Base-by-base conservation (phyloP, 2,797 vertebrate species). In the Spinus olivaceus region DNA sequence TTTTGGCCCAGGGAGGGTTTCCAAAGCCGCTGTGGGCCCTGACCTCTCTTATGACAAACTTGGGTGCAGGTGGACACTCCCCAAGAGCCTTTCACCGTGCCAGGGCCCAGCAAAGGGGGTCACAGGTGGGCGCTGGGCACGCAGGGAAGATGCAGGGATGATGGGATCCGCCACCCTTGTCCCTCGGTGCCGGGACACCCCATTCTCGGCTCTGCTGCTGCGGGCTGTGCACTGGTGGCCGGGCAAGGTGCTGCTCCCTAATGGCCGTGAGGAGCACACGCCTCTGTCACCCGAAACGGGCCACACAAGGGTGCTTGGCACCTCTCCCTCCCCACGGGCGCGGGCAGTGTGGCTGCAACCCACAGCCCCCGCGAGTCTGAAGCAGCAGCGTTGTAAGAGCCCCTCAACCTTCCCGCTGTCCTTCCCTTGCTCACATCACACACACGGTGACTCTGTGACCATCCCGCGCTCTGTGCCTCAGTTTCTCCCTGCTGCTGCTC, bases 221-320 rank as follows among this genome's bases (percentile, higher is more conserved):
- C 22, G n/a, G n/a, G n/a, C 79, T 13, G 44, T 5, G 49, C 2
- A 42, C 16, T 18, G 41, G 41, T 18, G 41, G 41, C 41, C 41
- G 17, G 41, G 41, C 41, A 41, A 41, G 3, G 63, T 87, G 84
- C 88, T 96, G 88, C 91, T 95, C 91, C 76, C 78, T 94, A 41
- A 94, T 39, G 95, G 86, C 81, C 56, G 2, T 7, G 33, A 71
- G 17, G 12, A 22, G 82, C 78, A 64, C 76, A 14, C 8, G 8
- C 24, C 79, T 39, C 32, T 53, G 66, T 25, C 87, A 49, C 69
- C 46, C 8, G 0, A 35, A 39, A 69, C 30, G 28, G 61, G 41
- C 18, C 71, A 4, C 0, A n/a, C 41, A 54, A 44, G 53, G 33
- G 60, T 33, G 79, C 1, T 1, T 22, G 81, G 22, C 64, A 33